Base-by-base conservation (phyloP, 2,113 vertebrate species). In the Mola mola region DNA sequence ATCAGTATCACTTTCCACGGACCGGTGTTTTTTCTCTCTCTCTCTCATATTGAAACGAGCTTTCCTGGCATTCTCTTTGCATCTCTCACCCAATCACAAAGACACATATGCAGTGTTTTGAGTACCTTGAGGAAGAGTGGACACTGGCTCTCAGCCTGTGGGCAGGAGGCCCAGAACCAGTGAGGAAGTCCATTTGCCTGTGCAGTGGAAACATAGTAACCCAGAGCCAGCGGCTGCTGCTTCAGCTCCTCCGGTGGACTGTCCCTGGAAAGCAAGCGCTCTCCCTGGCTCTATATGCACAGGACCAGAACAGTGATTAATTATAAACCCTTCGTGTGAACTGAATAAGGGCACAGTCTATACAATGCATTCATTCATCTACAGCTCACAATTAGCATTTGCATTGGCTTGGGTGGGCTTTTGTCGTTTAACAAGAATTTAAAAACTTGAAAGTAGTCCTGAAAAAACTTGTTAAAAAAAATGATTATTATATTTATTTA, bases 151-250 rank as follows among this genome's bases (percentile, higher is more conserved):
- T 97, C 96, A 3, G 97, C 97, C 86, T 98, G 96, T 6, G 97
- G 96, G 83, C 95, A 97, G 1, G 96, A 96, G 0, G 96, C 95
- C 97, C 97, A 99, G 89, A 99, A 99, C 96, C 96, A 99, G 86
- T 97, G 95, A 0, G 97, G 97, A 17, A 99, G 94, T 77, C 96
- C 95, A 52, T 94, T 94, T 1, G 96, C 95, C 89, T 94, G 95
- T 83, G 97, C 97, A 40, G 97, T 99, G 13, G 97, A 98, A n/a
- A 99, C 95, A 0, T 97, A 98, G 84, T 99, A 99, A 4, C 97
- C 97, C 15, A 99, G 92, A 72, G 97, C 97, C 63, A 99, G 91
- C 0, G 97, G 97, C 73, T 99, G 97, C 89, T 99, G 97, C 87
- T 98, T 98, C 66, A 99, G 92, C 86, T 99, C 97, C 78, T 99